These are phyloP conservation scores for Carassius gibelio DNA, from an alignment of 2,113 vertebrate genomes.

Conservation along the genomic window DNA sequence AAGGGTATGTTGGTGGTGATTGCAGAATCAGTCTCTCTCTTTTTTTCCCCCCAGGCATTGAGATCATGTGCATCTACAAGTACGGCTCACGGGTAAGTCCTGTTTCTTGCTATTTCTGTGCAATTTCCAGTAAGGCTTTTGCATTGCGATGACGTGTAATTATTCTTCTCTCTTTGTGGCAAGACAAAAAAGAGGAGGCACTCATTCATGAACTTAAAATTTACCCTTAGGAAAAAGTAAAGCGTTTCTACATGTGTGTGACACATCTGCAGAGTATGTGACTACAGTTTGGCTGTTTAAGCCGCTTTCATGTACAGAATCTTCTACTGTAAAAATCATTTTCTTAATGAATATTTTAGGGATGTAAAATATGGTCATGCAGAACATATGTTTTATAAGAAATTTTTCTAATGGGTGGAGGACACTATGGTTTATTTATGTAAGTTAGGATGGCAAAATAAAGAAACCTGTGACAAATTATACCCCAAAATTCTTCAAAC, in stretches of 20 bases:
- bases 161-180: constrained; percentile 59
- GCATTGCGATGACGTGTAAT: constrained; percentile 61
- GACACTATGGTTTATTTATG: too few species aligned
- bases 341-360: background rate
- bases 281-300: background rate
- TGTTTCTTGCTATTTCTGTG: constrained; percentile 59
- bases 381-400: too few species aligned
- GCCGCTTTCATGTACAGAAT: background rate
- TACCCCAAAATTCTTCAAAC: too few species aligned
- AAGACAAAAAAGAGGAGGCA: constrained; percentile 39
- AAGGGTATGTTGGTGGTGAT: constrained; percentile 69
- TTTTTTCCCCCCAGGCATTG: constrained; percentile 81
- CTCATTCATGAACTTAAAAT: constrained; percentile 56
- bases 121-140: constrained; percentile 60
- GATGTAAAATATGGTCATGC: too few species aligned
- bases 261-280: constrained; percentile 27
- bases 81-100: constrained; percentile 94
- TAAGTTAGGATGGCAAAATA: too few species aligned
- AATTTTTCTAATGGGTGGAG: too few species aligned
- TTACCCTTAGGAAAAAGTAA: constrained; percentile 44
- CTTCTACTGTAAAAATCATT: background rate
- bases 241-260: constrained; percentile 38
- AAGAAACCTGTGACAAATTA: too few species aligned
- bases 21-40: constrained; percentile 66
- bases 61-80: constrained; percentile 98